A percentile compares a stretch with the other conserved stretches of the same genome.
Evolutionary conservation across 2,113 vertebrate genomes (phyloP).

Genomic region (Gnathonemus longibarbis): DNA sequence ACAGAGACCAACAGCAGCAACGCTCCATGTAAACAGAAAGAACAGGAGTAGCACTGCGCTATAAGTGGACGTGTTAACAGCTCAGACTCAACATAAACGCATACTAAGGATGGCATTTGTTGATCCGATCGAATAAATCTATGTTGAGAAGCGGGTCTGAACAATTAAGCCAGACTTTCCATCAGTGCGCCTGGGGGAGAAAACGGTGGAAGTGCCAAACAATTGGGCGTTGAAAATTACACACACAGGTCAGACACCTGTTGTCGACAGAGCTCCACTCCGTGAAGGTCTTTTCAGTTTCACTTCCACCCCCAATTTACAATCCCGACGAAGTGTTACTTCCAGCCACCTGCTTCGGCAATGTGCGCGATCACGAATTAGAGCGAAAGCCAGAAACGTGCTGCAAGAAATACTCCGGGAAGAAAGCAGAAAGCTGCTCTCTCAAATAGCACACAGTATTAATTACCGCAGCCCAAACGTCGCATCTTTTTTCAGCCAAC

Average conservation of each 20-base stretch:
- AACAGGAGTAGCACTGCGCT: not conserved
- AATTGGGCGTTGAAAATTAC: not conserved
- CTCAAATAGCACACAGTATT: not conserved
- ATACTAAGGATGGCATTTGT: not conserved
- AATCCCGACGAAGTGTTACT: not conserved
- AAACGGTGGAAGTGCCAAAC: not conserved
- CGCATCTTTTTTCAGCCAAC: not conserved
- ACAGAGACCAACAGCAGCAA: not conserved
- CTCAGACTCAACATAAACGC: not conserved
- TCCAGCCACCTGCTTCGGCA: not conserved
- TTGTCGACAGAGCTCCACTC: not conserved
- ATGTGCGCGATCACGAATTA: not conserved
- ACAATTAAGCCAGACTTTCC: not conserved
- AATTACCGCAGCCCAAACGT: not conserved
- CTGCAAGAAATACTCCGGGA: not conserved
- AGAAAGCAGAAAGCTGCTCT: not conserved
- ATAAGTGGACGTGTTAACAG: not conserved
- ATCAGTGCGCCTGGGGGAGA: not conserved
- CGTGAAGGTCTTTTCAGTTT: not conserved
- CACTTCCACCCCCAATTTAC: not conserved
- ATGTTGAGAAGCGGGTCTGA: not conserved
- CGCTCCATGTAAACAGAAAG: not conserved
- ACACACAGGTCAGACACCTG: not conserved
- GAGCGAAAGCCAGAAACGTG: not conserved
- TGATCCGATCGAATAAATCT: not conserved